Evolutionary conservation across 2,797 vertebrate species (phyloP).

Genomic region (Rhodeus uyekii): DNA sequence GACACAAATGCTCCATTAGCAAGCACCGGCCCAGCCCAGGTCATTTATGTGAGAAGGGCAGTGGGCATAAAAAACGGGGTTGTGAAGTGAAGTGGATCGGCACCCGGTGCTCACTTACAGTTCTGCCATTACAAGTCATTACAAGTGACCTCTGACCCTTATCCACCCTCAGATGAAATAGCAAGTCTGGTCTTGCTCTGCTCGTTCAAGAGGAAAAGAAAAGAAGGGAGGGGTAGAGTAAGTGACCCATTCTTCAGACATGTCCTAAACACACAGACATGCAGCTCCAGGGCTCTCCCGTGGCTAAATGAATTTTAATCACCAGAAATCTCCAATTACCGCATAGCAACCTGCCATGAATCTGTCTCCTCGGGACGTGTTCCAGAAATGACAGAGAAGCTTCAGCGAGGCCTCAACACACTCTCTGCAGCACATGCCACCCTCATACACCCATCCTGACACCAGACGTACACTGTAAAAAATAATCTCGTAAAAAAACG

Average conservation of each 20-base stretch:
- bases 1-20: constrained; percentile 33
- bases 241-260: constrained; percentile 63
- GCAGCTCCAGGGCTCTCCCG: constrained; percentile 65
- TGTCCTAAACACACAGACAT: constrained; percentile 48
- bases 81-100: constrained; percentile 76
- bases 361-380: constrained; percentile 65
- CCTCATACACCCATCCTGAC: constrained; percentile 34
- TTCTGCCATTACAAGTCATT: constrained; percentile 83
- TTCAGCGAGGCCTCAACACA: constrained; percentile 7
- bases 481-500: too few species aligned
- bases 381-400: constrained; percentile 65
- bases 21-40: constrained; percentile 35
- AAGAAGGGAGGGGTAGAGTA: constrained; percentile 54
- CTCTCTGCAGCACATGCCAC: not conserved
- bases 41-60: constrained; percentile 77
- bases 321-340: constrained; percentile 74
- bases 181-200: constrained; percentile 79
- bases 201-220: constrained; percentile 71
- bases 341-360: constrained; percentile 71
- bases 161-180: constrained; percentile 82
- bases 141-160: constrained; percentile 81
- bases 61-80: constrained; percentile 68
- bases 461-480: too few species aligned
- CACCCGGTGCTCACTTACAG: constrained; percentile 79
- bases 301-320: constrained; percentile 75